Evolutionary conservation across 2,888 invertebrate genomes (phyloP).

Genomic region (Pseudococcus jackbeardsleyi): DNA sequence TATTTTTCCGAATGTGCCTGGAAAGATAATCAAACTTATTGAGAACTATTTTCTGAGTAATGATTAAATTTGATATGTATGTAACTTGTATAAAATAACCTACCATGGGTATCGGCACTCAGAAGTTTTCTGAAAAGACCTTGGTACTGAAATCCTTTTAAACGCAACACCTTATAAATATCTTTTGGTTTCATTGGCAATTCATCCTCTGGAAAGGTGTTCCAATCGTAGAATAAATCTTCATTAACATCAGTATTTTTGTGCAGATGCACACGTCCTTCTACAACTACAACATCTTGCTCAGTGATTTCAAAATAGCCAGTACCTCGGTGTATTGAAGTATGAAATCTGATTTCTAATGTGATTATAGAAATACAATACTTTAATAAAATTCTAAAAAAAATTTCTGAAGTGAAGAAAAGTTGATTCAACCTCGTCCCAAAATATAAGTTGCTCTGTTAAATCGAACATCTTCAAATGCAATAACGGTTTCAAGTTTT

Average conservation of each 20-base stretch:
- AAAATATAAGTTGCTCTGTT: not conserved
- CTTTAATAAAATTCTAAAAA: not conserved
- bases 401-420: not conserved
- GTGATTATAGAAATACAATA: not conserved
- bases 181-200: not conserved
- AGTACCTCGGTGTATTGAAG: not conserved
- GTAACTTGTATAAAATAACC: no score
- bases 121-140: not conserved
- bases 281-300: not conserved
- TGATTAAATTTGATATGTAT: no score
- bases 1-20: not conserved
- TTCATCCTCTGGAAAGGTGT: not conserved
- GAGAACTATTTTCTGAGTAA: no score
- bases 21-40: not conserved
- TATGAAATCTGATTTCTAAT: not conserved
- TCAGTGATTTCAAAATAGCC: not conserved
- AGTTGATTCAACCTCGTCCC: not conserved
- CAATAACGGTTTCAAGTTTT: not conserved
- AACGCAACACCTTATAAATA: not conserved
- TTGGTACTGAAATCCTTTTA: not conserved
- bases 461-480: constrained; percentile 22
- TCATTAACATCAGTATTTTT: not conserved
- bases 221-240: not conserved
- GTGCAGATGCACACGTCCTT: not conserved
- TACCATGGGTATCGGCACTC: not conserved